These are phyloP conservation scores for Idaea biselata DNA, from an alignment of 2,888 invertebrate genomes.

Conservation along the genomic window DNA sequence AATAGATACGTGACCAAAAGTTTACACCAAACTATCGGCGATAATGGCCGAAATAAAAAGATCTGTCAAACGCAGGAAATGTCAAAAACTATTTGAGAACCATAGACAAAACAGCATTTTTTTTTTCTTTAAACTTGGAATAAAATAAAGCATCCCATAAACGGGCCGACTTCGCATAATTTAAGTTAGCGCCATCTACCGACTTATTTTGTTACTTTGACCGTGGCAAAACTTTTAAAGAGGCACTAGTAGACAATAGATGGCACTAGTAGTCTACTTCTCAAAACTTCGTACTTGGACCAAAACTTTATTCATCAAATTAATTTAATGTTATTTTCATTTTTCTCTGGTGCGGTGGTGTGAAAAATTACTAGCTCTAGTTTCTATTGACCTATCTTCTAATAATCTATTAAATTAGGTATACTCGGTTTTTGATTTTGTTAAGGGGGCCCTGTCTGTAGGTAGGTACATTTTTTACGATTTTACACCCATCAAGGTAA, in stretches of 20 bases:
- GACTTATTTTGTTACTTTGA: neutral
- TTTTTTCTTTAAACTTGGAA: neutral
- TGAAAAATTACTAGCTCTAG: too few species aligned
- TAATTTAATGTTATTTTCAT: too few species aligned
- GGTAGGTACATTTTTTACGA: too few species aligned
- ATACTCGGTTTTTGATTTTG: too few species aligned
- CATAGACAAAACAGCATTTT: constrained; percentile 9
- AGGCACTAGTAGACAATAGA: constrained; percentile 3
- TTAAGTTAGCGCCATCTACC: constrained; percentile 7
- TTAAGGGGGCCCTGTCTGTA: too few species aligned
- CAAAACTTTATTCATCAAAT: too few species aligned
- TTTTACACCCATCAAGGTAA: too few species aligned
- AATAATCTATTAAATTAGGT: too few species aligned
- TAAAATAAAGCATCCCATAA: neutral
- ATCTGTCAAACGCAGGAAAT: constrained; percentile 34
- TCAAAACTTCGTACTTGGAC: too few species aligned
- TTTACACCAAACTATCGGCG: constrained; percentile 74
- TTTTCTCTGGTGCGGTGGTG: too few species aligned
- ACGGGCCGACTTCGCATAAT: neutral
- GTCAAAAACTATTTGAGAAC: constrained; percentile 32
- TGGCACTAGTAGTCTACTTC: neutral
- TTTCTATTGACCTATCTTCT: too few species aligned
- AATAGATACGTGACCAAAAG: constrained; percentile 73
- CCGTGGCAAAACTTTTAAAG: neutral
- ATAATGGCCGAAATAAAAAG: constrained; percentile 78